Base-by-base conservation (phyloP, 2,888 invertebrate species). In the Sesamia inferens region DNA sequence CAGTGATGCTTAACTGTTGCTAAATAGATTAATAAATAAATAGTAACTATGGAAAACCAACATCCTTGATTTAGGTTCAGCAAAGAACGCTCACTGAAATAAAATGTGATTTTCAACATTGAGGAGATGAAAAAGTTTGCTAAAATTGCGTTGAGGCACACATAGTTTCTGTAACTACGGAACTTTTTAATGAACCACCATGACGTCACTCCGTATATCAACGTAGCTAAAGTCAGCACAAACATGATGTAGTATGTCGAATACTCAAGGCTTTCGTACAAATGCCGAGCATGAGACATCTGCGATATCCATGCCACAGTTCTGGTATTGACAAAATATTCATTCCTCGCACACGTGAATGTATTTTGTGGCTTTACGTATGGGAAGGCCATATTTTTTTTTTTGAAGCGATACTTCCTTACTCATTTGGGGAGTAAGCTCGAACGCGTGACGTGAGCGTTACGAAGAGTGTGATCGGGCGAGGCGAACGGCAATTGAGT, bases 121-220 rank as follows among this genome's bases (percentile, higher is more conserved):
- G 22, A 44, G 11, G 44, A 44, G 44, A 44, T 44, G 13, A 44
- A 44, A 11, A 44, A 44, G 44, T 44, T 44, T 13, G 44, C 44
- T 44, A 44, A 11, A 44, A 44, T 44, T 44, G 44, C 44, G 44
- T 44, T 44, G 44, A 44, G 44, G 16, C 55, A 70, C 24, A 68
- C 70, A n/a, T 47, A 68, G 44, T 68, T 70, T 13, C 24, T 55
- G n/a, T 44, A 68, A 31, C 31, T 68, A 13, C 55, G 55, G 6
- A 70, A 68, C 16, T 68, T 57, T 6, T 31, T 31, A 2, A 68
- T 24, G 11, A 66, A 2, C n/a, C 19, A 54, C 67, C 54, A 69
- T 7, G 69, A 69, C n/a, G n/a, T 67, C 13, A 71, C 47, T 22
- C 70, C 69, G 22, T 71, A 68, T 57, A 48, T 14, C 19, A 69